Conservation (phyloP, 1,140 invertebrate genomes). For the Aphelenchoides fujianensis region DNA sequence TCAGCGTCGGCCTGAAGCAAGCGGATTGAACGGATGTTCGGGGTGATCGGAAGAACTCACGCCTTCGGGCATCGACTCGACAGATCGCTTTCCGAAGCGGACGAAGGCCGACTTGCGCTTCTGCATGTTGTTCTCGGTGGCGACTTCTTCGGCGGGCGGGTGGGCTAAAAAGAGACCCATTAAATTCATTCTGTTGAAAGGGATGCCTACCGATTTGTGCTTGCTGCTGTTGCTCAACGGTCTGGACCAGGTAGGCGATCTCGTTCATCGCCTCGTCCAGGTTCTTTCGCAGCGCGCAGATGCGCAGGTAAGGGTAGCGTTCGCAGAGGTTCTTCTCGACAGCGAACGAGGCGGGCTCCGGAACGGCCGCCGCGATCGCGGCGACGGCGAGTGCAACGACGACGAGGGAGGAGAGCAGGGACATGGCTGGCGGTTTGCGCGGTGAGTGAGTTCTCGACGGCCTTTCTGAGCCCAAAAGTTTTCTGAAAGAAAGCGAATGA, state of each 20-base stretch:
- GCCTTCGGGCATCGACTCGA: constrained; percentile 4
- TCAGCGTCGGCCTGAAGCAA: too few species aligned
- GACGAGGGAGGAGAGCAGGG: constrained; percentile 23
- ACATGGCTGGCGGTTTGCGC: too few species aligned
- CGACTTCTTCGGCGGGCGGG: not conserved
- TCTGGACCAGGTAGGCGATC: not conserved
- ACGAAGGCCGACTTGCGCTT: constrained; percentile 19
- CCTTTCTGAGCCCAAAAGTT: too few species aligned
- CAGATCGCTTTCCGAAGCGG: constrained; percentile 16
- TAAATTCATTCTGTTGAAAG: not conserved
- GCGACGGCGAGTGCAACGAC: constrained; percentile 19
- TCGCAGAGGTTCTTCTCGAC: not conserved
- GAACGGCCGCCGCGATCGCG: not conserved
- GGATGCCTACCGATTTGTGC: not conserved
- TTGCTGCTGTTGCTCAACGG: constrained; percentile 9
- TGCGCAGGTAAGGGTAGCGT: not conserved
- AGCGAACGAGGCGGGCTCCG: not conserved
- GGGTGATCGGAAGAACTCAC: too few species aligned
- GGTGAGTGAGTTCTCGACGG: too few species aligned
- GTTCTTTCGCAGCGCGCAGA: not conserved
- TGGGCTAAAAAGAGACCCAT: not conserved
- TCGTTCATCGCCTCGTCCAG: not conserved
- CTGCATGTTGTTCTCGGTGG: not conserved
- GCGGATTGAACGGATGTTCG: too few species aligned
- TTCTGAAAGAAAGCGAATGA: too few species aligned